A percentile compares a stretch with the other conserved stretches of the same genome.
Evolutionary conservation across 2,113 vertebrate genomes (phyloP).

Genomic region (Macquaria australasica): DNA sequence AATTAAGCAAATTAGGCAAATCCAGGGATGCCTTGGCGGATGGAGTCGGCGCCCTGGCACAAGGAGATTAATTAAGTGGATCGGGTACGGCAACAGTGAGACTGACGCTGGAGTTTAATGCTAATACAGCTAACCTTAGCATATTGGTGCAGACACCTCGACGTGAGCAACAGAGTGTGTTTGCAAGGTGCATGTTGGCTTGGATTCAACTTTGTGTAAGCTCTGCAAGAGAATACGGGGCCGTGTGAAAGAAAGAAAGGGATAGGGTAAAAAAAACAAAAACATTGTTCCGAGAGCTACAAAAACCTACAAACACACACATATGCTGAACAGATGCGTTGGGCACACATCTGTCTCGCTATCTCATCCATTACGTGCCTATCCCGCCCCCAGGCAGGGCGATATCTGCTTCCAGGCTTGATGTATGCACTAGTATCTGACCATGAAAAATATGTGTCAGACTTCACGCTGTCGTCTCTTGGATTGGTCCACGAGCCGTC

Average conservation of each 20-base stretch:
- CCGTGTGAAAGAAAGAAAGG: background rate
- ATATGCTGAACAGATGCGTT: constrained; percentile 29
- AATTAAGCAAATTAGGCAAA: constrained; percentile 83
- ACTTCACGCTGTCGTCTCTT: constrained; percentile 38
- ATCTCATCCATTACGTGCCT: constrained; percentile 41
- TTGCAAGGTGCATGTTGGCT: constrained; percentile 17
- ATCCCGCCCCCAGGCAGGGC: background rate
- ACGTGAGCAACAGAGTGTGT: constrained; percentile 5
- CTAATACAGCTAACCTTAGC: constrained; percentile 45
- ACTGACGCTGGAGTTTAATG: constrained; percentile 57
- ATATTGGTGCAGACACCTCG: constrained; percentile 9
- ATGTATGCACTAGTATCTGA: constrained; percentile 58
- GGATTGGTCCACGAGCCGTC: constrained; percentile 47
- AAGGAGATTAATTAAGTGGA: constrained; percentile 78
- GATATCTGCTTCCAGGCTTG: constrained; percentile 59
- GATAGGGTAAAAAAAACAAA: background rate
- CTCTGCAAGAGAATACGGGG: background rate
- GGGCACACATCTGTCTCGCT: constrained; percentile 33
- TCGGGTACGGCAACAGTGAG: constrained; percentile 57
- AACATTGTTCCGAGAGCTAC: constrained; percentile 11
- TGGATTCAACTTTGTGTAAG: constrained; percentile 11
- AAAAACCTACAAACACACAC: constrained; percentile 28
- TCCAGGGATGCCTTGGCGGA: constrained; percentile 71
- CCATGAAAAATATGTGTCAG: constrained; percentile 70
- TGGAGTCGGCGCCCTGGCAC: constrained; percentile 64